Evolutionary conservation across 2,888 invertebrate species (phyloP).

Genomic region (Acrobasis suavella): DNA sequence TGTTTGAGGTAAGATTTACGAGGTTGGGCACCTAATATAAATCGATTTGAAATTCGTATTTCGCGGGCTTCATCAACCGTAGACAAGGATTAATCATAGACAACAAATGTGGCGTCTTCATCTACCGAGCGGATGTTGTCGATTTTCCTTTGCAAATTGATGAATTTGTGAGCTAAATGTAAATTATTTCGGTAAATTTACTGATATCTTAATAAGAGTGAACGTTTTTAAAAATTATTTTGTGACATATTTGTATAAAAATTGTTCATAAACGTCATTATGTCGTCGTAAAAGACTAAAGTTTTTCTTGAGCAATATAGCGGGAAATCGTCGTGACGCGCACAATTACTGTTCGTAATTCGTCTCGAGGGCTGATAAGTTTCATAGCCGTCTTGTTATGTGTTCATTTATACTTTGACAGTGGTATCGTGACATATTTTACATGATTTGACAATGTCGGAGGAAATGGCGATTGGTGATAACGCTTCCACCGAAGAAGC

Average conservation of each 20-base stretch:
- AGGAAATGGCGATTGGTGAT: conserved; percentile 78
- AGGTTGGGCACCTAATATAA: no score
- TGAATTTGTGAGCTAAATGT: conserved; percentile 42
- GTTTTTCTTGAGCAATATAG: conserved; percentile 65
- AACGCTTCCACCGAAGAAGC: conserved; percentile 63
- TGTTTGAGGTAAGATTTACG: no score
- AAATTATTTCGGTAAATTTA: conserved; percentile 50
- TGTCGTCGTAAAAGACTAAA: conserved; percentile 42
- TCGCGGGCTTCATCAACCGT: background rate
- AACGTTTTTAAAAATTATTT: no score
- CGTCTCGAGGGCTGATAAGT: conserved; percentile 57
- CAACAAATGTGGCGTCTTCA: conserved; percentile 71
- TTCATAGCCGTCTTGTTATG: conserved; percentile 70
- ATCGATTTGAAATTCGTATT: conserved; percentile 2
- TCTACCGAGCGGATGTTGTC: conserved; percentile 65
- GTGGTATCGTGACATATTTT: conserved; percentile 60
- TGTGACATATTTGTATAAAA: conserved; percentile 13
- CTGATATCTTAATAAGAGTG: conserved; percentile 24
- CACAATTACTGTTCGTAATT: conserved; percentile 65
- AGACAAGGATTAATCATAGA: conserved; percentile 42
- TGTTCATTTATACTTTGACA: conserved; percentile 64
- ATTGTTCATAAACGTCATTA: conserved; percentile 39
- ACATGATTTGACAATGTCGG: conserved; percentile 75
- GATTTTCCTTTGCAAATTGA: conserved; percentile 66
- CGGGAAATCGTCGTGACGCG: conserved; percentile 80